Evolutionary conservation across 2,888 invertebrate genomes (phyloP), one percentile per base, ranked within the genome.

Genomic region (Dione juno): DNA sequence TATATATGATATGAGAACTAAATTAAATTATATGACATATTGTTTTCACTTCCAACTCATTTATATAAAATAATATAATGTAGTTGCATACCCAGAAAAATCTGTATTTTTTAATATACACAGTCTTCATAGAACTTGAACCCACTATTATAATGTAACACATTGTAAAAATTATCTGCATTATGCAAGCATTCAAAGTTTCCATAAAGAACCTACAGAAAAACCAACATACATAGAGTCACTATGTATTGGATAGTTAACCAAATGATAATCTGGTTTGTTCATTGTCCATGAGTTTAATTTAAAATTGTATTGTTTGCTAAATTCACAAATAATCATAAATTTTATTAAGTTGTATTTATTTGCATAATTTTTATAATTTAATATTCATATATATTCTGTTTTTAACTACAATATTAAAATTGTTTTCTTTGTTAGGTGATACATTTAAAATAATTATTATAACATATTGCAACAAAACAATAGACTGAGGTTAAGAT

Each of bases 401-500:
- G 1, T 45, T 54, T 54, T 14, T 1, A 54, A n/a, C n/a, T n/a
- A n/a, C 5, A 5, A 37, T 3, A 28, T 35, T n/a, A 14, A 14
- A n/a, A 35, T 14, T 35, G 9, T 14, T 53, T 35, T 19, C 11
- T 11, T 11, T 50, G 8, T 19, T 19, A 19, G 19, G 16, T 5
- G 11, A 50, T 19, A 53, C 13, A 53, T 54, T 16, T 35, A 1
- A 11, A 40, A 16, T 57, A 16, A 16, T 57, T 40, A 37, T 37
- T 16, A 7, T 7, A 40, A 16, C 11, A 54, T 57, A 57, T 57
- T 57, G 57, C 16, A 57, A 57, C 37, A 45, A 45, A 45, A n/a
- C 45, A 45, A 45, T 10, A 61, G 11, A n/a, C n/a, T 16, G 28
- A 10, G 1, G 10, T n/a, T 45, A 40, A 21, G 40, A 37, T 11